phyloP scores from a whole-genome alignment of 2,113 vertebrate genomes.

The Psammodynastes pulverulentus region DNA sequence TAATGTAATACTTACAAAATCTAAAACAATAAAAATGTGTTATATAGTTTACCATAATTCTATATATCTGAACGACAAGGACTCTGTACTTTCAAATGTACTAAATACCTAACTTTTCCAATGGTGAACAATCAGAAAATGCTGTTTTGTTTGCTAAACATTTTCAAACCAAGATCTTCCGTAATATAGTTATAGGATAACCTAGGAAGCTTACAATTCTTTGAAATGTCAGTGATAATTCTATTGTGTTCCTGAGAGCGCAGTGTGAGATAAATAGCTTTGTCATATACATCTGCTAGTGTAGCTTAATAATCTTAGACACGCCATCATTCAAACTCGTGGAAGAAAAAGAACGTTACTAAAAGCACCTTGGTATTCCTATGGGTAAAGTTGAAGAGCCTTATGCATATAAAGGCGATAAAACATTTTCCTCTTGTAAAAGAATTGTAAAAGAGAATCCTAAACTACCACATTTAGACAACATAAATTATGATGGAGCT shows the following conservation, averaged over 20 bases:
- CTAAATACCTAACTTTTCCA: constrained; percentile 26
- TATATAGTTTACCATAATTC: background rate
- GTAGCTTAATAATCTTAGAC: constrained; percentile 49
- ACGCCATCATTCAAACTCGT: constrained; percentile 41
- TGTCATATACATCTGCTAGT: constrained; percentile 47
- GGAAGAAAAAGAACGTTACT: constrained; percentile 32
- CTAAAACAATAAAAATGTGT: background rate
- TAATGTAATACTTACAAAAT: constrained; percentile 54
- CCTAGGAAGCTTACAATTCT: constrained; percentile 34
- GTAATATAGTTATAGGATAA: constrained; percentile 44
- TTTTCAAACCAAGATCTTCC: constrained; percentile 25
- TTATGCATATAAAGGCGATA: constrained; percentile 3
- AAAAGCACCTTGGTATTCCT: constrained; percentile 29
- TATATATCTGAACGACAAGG: background rate
- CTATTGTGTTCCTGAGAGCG: constrained; percentile 45
- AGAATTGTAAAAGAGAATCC: constrained; percentile 13
- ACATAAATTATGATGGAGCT: background rate
- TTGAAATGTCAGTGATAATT: constrained; percentile 54
- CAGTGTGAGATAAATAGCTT: constrained; percentile 59
- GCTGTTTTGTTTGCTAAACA: constrained; percentile 13
- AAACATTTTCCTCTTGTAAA: constrained; percentile 24
- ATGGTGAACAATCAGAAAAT: constrained; percentile 11
- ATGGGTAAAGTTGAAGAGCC: constrained; percentile 11
- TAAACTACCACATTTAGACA: background rate
- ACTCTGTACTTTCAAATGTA: background rate